These are phyloP conservation scores for Melinaea marsaeus DNA, from an alignment of 2,888 invertebrate species.

Conservation along the genomic window DNA sequence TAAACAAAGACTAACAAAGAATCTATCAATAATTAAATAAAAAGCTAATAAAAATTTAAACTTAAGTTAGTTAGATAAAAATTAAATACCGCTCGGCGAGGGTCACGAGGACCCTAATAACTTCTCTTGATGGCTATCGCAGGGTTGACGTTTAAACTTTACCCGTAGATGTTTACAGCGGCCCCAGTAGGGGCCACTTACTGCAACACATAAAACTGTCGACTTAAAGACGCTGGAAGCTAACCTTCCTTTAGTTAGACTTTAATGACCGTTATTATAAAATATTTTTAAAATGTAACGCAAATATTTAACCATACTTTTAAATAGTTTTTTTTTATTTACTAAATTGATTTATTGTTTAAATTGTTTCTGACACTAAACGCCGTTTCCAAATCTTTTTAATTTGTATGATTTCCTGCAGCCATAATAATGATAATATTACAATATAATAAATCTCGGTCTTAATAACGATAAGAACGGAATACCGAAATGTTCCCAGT, in stretches of 20 bases:
- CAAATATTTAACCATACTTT: no score
- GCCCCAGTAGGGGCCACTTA: constrained; percentile 55
- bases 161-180: constrained; percentile 62
- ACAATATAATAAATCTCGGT: no score
- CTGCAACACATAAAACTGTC: constrained; percentile 52
- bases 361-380: no score
- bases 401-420: no score
- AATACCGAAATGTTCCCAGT: background rate
- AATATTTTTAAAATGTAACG: background rate
- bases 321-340: no score
- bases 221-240: constrained; percentile 45
- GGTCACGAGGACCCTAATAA: constrained; percentile 60
- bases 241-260: constrained; percentile 26
- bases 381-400: no score
- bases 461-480: no score
- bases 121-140: constrained; percentile 49
- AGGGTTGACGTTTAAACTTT: constrained; percentile 69
- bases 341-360: no score
- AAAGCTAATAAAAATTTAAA: constrained; percentile 30
- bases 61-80: constrained; percentile 42
- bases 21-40: background rate
- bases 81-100: constrained; percentile 49
- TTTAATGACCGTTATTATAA: constrained; percentile 8
- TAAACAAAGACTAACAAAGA: no score
- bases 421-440: no score